phyloP scores from a whole-genome alignment of 2,113 vertebrate genomes.

The Parus major region DNA sequence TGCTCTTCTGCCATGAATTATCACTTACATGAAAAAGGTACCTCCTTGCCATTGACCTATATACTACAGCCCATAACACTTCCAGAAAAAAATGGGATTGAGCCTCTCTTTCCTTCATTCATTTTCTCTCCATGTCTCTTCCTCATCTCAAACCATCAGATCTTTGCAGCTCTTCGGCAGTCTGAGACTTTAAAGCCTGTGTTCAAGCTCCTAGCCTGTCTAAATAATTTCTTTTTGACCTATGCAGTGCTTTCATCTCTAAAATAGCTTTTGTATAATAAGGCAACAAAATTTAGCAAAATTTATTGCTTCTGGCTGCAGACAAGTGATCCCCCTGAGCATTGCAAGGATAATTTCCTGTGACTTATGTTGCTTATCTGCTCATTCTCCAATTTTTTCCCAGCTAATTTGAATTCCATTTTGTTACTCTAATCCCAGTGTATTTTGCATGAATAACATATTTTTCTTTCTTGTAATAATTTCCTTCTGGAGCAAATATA shows the following conservation, averaged over 20 bases:
- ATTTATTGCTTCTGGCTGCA: not conserved
- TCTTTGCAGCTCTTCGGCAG: not conserved
- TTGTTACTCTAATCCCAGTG: not conserved
- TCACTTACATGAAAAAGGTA: not conserved
- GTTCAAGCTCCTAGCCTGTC: not conserved
- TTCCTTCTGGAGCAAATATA: constrained; percentile 1
- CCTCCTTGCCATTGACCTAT: not conserved
- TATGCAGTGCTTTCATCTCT: not conserved
- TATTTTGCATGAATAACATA: constrained; percentile 12
- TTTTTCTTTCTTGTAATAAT: constrained; percentile 18
- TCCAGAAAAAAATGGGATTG: not conserved
- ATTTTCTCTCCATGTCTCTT: not conserved
- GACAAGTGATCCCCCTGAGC: not conserved
- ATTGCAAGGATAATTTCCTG: not conserved
- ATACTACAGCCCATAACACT: not conserved
- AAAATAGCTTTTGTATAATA: constrained; percentile 24
- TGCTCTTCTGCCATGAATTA: not conserved
- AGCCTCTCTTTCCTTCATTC: not conserved
- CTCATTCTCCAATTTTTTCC: not conserved
- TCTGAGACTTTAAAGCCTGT: not conserved
- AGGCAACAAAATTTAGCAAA: constrained; percentile 6
- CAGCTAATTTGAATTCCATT: constrained; percentile 27
- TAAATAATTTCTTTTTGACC: not conserved
- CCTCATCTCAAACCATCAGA: not conserved
- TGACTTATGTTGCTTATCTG: constrained; percentile 30